phyloP scores from a whole-genome alignment of 2,888 invertebrate species.

The Endomychus coccineus region DNA sequence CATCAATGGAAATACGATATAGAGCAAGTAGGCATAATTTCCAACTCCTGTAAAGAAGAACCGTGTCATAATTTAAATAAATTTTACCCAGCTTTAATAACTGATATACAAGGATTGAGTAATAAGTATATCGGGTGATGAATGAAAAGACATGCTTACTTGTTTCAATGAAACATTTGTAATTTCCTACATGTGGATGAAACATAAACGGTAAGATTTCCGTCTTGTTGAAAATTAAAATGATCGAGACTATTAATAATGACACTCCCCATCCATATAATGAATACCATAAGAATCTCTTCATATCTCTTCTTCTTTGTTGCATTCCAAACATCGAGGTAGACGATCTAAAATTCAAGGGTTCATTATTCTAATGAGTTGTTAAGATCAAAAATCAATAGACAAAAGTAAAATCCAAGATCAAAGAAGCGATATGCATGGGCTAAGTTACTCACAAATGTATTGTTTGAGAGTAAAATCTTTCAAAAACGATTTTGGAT shows the following conservation, averaged over 20 bases:
- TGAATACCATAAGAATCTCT: constrained; percentile 58
- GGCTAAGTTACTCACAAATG: too few relatives aligned
- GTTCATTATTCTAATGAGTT: too few relatives aligned
- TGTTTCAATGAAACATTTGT: constrained; percentile 59
- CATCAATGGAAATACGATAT: constrained; percentile 49
- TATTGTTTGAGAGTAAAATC: too few relatives aligned
- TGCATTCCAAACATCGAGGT: too few relatives aligned
- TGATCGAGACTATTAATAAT: constrained; percentile 48
- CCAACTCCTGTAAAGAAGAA: constrained; percentile 22
- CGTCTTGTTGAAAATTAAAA: constrained; percentile 50
- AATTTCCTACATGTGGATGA: constrained; percentile 54
- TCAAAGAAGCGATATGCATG: too few relatives aligned
- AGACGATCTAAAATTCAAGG: too few relatives aligned
- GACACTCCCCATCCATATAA: constrained; percentile 66
- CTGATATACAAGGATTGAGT: too few relatives aligned
- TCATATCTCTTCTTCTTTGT: constrained; percentile 45
- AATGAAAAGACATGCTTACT: constrained; percentile 36
- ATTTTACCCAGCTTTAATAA: too few relatives aligned
- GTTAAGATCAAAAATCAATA: too few relatives aligned
- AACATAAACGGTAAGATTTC: constrained; percentile 44
- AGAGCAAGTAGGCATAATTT: constrained; percentile 29
- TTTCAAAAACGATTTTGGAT: too few relatives aligned
- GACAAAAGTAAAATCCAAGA: too few relatives aligned
- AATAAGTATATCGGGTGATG: constrained; percentile 1
- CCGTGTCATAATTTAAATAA: too few relatives aligned